Conservation (phyloP, 2,113 vertebrate genomes). For the Physeter macrocephalus region DNA sequence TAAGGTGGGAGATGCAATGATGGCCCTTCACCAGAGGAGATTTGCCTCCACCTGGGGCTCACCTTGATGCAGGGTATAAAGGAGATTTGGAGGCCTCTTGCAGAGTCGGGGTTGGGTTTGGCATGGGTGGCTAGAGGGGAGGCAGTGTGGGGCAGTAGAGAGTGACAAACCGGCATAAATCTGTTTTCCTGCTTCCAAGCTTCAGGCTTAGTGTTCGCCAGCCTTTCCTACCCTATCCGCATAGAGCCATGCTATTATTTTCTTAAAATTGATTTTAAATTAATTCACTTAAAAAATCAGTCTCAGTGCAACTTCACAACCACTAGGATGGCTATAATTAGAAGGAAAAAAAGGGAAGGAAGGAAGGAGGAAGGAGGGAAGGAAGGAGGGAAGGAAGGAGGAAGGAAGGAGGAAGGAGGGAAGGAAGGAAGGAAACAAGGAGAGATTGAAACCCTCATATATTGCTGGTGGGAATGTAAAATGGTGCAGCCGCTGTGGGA, state of each 20-base stretch:
- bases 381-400: not conserved
- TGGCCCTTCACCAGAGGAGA: not conserved
- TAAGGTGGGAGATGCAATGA: not conserved
- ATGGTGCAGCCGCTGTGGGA: not conserved
- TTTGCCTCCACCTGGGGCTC: not conserved
- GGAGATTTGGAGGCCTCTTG: not conserved
- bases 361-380: too few relatives aligned
- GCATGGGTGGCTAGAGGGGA: not conserved
- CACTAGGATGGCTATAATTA: not conserved
- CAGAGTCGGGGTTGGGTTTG: not conserved
- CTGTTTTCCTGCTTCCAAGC: not conserved
- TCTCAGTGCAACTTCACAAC: not conserved
- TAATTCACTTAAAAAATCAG: not conserved
- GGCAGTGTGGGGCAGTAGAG: rapidly evolving
- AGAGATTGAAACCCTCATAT: not conserved
- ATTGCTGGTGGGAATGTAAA: not conserved
- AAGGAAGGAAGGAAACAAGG: not conserved
- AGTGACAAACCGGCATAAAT: rapidly evolving
- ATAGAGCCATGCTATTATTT: not conserved
- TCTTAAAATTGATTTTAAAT: not conserved
- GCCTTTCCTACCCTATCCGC: not conserved
- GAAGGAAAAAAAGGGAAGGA: not conserved
- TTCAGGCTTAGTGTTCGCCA: not conserved
- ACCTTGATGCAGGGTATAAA: not conserved
- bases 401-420: not conserved